Conservation (phyloP, 2,797 vertebrate species). For the Manis javanica region DNA sequence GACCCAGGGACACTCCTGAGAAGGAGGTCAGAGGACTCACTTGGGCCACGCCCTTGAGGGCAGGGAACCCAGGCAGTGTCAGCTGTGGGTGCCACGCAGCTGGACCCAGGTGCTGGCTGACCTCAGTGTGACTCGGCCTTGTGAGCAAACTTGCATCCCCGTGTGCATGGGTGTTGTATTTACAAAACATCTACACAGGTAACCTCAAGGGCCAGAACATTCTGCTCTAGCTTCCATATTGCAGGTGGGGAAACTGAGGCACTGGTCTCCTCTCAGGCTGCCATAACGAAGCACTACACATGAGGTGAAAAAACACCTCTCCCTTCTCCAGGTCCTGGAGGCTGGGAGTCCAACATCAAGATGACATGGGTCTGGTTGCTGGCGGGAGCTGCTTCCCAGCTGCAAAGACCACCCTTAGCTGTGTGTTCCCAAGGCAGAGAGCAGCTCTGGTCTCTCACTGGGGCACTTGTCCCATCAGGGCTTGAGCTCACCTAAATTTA, state of each 20-base stretch:
- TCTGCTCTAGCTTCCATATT: not conserved
- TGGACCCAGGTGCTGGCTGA: not conserved
- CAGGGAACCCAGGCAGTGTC: not conserved
- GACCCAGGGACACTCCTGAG: not conserved
- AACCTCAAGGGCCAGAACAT: not conserved
- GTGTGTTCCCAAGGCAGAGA: rapidly evolving
- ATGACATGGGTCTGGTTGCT: rapidly evolving
- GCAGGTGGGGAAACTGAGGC: not conserved
- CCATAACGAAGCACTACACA: not conserved
- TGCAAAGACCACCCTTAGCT: rapidly evolving
- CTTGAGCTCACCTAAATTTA: too few species aligned
- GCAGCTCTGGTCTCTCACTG: not conserved
- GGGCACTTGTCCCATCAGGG: not conserved
- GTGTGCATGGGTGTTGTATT: rapidly evolving
- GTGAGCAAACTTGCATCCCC: not conserved
- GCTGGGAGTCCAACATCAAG: too few species aligned
- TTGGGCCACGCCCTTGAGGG: not conserved
- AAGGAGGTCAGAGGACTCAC: not conserved
- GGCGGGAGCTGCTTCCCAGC: not conserved
- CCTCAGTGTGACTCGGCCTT: not conserved
- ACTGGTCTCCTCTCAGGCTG: rapidly evolving
- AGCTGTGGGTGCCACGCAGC: rapidly evolving
- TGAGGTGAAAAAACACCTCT: not conserved
- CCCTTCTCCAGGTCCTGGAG: not conserved
- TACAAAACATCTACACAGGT: rapidly evolving